Conservation (phyloP, 2,113 vertebrate species). For the Tupaia tana region DNA sequence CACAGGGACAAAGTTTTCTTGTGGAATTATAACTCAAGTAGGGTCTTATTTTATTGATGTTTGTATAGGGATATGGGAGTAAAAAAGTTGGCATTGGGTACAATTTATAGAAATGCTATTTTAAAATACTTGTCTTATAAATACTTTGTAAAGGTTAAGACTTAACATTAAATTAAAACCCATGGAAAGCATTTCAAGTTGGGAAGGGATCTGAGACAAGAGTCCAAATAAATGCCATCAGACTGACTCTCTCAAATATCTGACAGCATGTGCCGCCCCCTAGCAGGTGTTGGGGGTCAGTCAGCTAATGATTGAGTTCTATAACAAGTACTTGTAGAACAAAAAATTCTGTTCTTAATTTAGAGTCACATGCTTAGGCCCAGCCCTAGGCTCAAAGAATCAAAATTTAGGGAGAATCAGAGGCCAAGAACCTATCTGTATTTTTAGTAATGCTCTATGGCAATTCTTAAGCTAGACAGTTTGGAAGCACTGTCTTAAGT, state of each 20-base stretch:
- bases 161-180: slow-evolving; percentile 80
- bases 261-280: slow-evolving; percentile 45
- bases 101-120: slow-evolving; percentile 78
- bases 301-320: slow-evolving; percentile 68
- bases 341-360: slow-evolving; percentile 80
- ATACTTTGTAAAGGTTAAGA: slow-evolving; percentile 72
- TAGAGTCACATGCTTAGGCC: slow-evolving; percentile 74
- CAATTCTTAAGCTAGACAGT: not conserved
- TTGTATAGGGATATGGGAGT: not conserved
- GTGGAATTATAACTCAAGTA: slow-evolving; percentile 23
- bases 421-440: not conserved
- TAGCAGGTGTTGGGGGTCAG: slow-evolving; percentile 74
- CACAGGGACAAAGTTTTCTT: slow-evolving; percentile 2
- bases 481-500: not conserved
- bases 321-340: slow-evolving; percentile 61
- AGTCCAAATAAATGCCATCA: slow-evolving; percentile 66
- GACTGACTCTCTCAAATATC: slow-evolving; percentile 67
- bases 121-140: slow-evolving; percentile 72
- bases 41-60: not conserved
- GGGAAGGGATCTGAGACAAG: slow-evolving; percentile 78
- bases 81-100: slow-evolving; percentile 19
- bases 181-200: slow-evolving; percentile 78
- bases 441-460: slow-evolving; percentile 42
- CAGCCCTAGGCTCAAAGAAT: slow-evolving; percentile 45
- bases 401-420: not conserved